Evolutionary conservation across 2,113 vertebrate genomes (phyloP).

Genomic region (Ivindomyrus marchei): DNA sequence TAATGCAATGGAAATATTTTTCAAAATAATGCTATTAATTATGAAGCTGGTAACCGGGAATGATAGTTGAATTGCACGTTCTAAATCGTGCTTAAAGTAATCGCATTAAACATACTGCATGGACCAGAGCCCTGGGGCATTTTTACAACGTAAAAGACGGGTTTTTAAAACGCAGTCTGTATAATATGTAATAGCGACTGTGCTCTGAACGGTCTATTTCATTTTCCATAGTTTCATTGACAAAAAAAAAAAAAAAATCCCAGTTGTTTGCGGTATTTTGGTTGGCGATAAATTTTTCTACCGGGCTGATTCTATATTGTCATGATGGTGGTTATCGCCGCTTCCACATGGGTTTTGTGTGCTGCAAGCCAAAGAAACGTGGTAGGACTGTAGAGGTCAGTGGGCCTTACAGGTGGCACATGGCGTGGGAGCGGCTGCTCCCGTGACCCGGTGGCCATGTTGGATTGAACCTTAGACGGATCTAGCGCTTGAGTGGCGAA

Average conservation of each 20-base stretch:
- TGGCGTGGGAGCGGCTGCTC: background rate
- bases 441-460: slow-evolving; percentile 7
- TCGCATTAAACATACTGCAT: background rate
- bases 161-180: background rate
- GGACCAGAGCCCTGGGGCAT: background rate
- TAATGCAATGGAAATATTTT: background rate
- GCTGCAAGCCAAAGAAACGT: background rate
- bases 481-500: background rate
- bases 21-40: background rate
- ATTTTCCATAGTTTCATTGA: background rate
- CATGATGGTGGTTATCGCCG: background rate
- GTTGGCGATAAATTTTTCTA: background rate
- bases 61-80: background rate
- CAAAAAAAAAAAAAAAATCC: no score
- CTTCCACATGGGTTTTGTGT: background rate
- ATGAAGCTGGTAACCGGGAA: background rate
- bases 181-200: background rate
- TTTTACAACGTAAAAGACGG: background rate
- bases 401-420: background rate
- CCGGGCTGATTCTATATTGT: background rate
- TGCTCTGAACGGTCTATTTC: background rate
- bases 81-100: background rate
- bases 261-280: background rate
- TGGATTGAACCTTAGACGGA: background rate
- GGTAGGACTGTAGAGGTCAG: background rate